phyloP scores from a whole-genome alignment of 2,113 vertebrate genomes.

The Chunga burmeisteri region DNA sequence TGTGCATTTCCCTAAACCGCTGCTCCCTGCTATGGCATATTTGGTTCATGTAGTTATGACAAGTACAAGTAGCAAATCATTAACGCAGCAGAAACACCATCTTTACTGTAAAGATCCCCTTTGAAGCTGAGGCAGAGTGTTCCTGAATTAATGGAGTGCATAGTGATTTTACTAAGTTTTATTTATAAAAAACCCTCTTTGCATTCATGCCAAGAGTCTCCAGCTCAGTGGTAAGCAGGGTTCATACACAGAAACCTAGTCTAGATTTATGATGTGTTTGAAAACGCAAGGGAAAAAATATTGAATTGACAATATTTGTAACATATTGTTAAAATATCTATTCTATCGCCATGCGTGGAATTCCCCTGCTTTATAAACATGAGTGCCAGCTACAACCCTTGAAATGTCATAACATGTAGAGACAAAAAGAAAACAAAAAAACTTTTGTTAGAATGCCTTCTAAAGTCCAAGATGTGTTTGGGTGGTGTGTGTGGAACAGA shows the following conservation, averaged over 20 bases:
- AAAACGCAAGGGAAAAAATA: slow-evolving; percentile 60
- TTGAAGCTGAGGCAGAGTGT: slow-evolving; percentile 77
- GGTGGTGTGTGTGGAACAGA: background rate
- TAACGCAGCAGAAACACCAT: slow-evolving; percentile 66
- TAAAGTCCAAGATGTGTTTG: background rate
- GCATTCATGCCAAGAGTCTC: slow-evolving; percentile 63
- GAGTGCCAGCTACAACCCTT: background rate
- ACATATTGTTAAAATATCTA: slow-evolving; percentile 33
- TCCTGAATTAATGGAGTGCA: slow-evolving; percentile 79
- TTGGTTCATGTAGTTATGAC: slow-evolving; percentile 74
- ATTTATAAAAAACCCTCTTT: slow-evolving; percentile 75
- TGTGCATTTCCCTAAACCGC: background rate
- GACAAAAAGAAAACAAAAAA: background rate
- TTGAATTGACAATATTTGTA: slow-evolving; percentile 59
- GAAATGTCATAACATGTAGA: background rate
- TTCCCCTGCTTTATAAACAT: slow-evolving; percentile 63
- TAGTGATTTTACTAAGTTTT: slow-evolving; percentile 76
- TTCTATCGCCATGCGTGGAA: slow-evolving; percentile 66
- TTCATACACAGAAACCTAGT: slow-evolving; percentile 59
- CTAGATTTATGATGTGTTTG: slow-evolving; percentile 78
- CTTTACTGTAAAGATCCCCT: slow-evolving; percentile 65
- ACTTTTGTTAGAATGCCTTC: background rate
- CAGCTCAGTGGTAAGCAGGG: slow-evolving; percentile 57
- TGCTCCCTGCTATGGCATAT: slow-evolving; percentile 7
- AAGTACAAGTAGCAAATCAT: slow-evolving; percentile 78